A percentile compares a stretch with the other conserved stretches of the same genome.
phyloP scores from a whole-genome alignment of 92 coral and sea anemone genomes.

The Porites evermanni region DNA sequence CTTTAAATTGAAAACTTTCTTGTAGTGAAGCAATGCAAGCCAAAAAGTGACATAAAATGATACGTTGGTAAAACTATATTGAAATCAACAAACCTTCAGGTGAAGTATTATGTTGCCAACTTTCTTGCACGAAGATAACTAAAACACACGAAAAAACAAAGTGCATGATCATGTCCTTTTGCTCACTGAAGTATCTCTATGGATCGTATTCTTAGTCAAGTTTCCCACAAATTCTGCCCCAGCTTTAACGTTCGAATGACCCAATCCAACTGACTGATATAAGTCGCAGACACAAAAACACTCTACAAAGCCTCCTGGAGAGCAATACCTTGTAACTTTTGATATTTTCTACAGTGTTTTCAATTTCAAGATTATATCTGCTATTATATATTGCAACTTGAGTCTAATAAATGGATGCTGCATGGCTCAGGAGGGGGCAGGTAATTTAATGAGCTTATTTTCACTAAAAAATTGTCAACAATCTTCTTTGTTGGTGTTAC shows the following conservation, averaged over 20 bases:
- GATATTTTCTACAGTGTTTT: not conserved
- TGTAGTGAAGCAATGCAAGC: not conserved
- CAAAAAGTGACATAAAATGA: not conserved
- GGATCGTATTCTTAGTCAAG: not conserved
- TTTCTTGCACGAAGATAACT: not conserved
- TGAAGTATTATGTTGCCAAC: not conserved
- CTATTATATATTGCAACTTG: not conserved
- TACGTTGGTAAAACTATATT: not conserved
- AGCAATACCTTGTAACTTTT: constrained; percentile 14
- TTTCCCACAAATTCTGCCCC: too few species aligned
- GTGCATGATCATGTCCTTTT: not conserved
- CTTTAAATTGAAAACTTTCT: too few species aligned
- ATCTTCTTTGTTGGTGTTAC: not conserved
- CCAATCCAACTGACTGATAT: not conserved
- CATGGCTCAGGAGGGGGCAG: not conserved
- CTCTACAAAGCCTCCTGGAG: constrained; percentile 21
- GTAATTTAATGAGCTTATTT: not conserved
- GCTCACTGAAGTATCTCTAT: not conserved
- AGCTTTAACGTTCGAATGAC: too few species aligned
- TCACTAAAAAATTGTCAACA: not conserved
- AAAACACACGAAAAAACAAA: not conserved
- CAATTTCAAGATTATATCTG: not conserved
- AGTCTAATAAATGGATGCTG: not conserved
- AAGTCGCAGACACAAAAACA: not conserved
- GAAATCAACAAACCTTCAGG: constrained; percentile 12